Evolutionary conservation across 2,888 invertebrate genomes (phyloP).

Genomic region (Leucophenga maculata): DNA sequence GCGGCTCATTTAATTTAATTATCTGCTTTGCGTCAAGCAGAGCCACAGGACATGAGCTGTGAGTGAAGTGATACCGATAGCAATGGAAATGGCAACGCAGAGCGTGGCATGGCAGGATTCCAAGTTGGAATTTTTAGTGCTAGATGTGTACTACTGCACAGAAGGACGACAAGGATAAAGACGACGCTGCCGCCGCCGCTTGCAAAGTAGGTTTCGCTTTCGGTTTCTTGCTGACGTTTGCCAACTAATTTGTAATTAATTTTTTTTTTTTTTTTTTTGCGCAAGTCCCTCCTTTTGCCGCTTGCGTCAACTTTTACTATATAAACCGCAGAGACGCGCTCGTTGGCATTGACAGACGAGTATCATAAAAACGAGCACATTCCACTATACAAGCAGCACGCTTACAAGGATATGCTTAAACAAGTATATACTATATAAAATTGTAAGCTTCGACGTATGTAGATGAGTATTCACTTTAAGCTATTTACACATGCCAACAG

Average conservation of each 20-base stretch:
- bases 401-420: too few species aligned
- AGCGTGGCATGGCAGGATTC: too few species aligned
- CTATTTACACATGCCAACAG: slow-evolving; percentile 15
- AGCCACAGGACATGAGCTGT: not conserved
- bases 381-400: not conserved
- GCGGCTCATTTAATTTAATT: slow-evolving; percentile 19
- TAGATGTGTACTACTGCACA: not conserved
- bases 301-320: not conserved
- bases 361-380: not conserved
- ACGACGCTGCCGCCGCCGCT: too few species aligned
- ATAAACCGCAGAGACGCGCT: too few species aligned
- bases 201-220: not conserved
- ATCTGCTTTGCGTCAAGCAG: not conserved
- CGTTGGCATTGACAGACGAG: slow-evolving; percentile 5
- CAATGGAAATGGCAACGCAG: too few species aligned
- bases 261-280: not conserved
- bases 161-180: not conserved
- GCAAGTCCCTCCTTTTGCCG: not conserved
- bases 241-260: slow-evolving; percentile 21
- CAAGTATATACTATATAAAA: too few species aligned
- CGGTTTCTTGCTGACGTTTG: not conserved
- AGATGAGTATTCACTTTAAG: not conserved
- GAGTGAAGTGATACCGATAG: too few species aligned
- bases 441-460: too few species aligned
- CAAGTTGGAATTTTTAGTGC: too few species aligned